phyloP scores from a whole-genome alignment of 2,113 vertebrate genomes.

The Clupea harengus region DNA sequence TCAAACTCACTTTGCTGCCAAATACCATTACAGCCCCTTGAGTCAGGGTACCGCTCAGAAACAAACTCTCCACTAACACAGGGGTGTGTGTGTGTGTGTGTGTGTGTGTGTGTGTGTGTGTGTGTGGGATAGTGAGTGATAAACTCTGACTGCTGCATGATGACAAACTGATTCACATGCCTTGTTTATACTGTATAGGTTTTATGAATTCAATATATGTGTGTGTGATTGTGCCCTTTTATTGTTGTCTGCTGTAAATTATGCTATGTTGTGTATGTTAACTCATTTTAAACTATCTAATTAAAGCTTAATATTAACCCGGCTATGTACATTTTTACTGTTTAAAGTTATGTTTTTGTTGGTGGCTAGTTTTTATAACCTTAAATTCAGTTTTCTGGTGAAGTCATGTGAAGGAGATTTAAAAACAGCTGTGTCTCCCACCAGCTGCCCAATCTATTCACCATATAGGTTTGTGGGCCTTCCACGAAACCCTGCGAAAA shows the following conservation, averaged over 20 bases:
- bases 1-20: conserved; percentile 43
- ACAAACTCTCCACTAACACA: neutral
- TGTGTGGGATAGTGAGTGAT: neutral
- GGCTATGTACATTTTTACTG: neutral
- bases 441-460: neutral
- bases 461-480: neutral
- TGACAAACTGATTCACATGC: neutral
- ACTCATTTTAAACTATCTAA: neutral
- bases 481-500: neutral
- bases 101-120: neutral
- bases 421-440: neutral
- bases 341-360: neutral
- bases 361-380: neutral
- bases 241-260: neutral
- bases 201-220: neutral
- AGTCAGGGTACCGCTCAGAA: neutral
- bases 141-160: neutral
- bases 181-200: conserved; percentile 7
- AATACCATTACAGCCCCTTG: conserved; percentile 27
- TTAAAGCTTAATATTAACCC: conserved; percentile 9
- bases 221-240: neutral
- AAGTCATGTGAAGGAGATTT: neutral
- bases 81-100: neutral
- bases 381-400: neutral
- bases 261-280: neutral